phyloP scores from a whole-genome alignment of 2,797 vertebrate genomes.

The Phataginus tetradactyla region DNA sequence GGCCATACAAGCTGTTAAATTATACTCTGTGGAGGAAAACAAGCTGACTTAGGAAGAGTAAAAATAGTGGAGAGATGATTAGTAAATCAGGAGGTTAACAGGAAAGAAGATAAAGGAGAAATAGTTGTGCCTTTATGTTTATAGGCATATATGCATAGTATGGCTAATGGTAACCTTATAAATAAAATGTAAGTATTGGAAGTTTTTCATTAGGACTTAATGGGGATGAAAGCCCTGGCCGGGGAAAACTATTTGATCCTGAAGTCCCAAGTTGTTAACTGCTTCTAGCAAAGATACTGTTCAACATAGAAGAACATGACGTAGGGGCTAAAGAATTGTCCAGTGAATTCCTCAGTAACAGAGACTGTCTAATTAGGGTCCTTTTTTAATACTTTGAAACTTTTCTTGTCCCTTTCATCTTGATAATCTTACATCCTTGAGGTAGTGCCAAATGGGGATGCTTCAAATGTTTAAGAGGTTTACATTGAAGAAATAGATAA shows the following conservation, averaged over 20 bases:
- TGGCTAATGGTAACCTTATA: background rate
- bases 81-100: background rate
- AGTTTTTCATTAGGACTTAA: background rate
- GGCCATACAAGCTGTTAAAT: conserved; percentile 71
- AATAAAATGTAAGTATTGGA: conserved; percentile 16
- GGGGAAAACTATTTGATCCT: background rate
- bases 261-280: background rate
- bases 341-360: background rate
- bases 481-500: background rate
- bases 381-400: background rate
- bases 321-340: background rate
- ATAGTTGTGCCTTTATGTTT: background rate
- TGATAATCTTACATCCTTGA: background rate
- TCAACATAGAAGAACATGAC: background rate
- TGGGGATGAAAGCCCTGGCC: background rate
- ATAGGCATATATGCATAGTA: background rate
- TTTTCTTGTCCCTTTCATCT: background rate
- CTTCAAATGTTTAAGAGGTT: background rate
- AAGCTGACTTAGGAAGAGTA: conserved; percentile 65
- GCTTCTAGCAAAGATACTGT: background rate
- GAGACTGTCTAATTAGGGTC: background rate
- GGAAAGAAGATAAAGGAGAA: background rate
- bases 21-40: conserved; percentile 53
- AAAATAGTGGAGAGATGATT: conserved; percentile 36
- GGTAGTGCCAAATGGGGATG: background rate